Base-by-base conservation (phyloP, 2,888 invertebrate genomes). In the Mylabris sibirica region DNA sequence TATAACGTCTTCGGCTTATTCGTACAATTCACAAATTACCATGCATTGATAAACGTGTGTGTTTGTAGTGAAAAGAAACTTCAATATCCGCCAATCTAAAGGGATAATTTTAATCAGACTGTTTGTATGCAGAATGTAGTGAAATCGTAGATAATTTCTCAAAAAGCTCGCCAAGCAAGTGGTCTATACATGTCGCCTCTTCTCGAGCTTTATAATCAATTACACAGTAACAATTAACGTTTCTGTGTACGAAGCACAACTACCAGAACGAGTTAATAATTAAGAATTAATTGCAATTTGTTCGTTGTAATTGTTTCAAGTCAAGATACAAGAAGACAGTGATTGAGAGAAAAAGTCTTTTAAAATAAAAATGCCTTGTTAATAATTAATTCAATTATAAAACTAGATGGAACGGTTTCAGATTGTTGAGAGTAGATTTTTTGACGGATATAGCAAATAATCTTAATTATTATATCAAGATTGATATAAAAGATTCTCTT, bases 31-130 rank as follows among this genome's bases (percentile, higher is more conserved):
- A 30, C 30, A 30, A 30, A 30, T 30, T 30, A 30, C 30, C 44
- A 17, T 14, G 4, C 38, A 3, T 4, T 3, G 12, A n/a, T 44
- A 44, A 64, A 41, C 60, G 49, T 67, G 30, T 44, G 44, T 44
- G n/a, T 44, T 17, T 17, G 17, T 44, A 44, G 8, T 6, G 17
- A 5, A 30, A n/a, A 14, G 14, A 38, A 6, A 6, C 44, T 44
- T 44, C 60, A 62, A 66, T 66, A 35, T 62, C 26, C 17, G 22
- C 44, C 53, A 57, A 66, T 62, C 62, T 62, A 63, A 66, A 57
- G 61, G 62, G 62, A 66, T 63, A 26, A 49, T 67, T 64, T 60
- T 67, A 67, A 67, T 67, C 67, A 60, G 67, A 60, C 60, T 64
- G 62, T 67, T 67, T 67, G 67, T 67, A 67, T 67, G 64, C 67